A percentile compares a stretch with the other conserved stretches of the same genome.
phyloP scores from a whole-genome alignment of 2,888 invertebrate genomes.

The Monochamus alternatus region DNA sequence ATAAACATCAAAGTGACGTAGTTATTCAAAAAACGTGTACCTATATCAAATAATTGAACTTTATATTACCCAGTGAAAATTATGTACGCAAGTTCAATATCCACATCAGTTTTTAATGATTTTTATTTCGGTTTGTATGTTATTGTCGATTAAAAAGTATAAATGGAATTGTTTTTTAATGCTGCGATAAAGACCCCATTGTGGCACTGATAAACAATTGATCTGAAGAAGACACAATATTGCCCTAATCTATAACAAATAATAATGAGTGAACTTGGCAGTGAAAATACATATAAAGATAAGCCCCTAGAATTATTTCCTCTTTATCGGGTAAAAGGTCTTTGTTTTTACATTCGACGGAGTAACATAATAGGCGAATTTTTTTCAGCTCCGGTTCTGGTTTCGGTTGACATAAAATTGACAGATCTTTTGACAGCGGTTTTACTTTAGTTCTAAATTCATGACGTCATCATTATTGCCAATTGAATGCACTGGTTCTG shows the following conservation, averaged over 20 bases:
- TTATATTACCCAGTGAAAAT: too few relatives aligned
- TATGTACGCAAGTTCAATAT: too few relatives aligned
- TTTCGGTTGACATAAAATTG: too few relatives aligned
- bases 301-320: conserved; percentile 1
- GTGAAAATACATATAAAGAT: conserved; percentile 24
- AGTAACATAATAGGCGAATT: not conserved
- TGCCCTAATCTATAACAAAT: conserved; percentile 13
- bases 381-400: too few relatives aligned
- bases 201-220: conserved; percentile 1
- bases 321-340: not conserved
- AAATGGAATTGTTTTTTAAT: conserved; percentile 16
- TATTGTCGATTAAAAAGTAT: not conserved
- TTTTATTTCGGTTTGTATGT: not conserved
- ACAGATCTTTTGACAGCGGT: too few relatives aligned
- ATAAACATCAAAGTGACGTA: too few relatives aligned
- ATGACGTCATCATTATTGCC: too few relatives aligned
- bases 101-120: not conserved
- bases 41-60: too few relatives aligned
- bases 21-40: too few relatives aligned
- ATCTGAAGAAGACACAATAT: conserved; percentile 26
- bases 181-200: too few relatives aligned
- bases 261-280: conserved; percentile 25
- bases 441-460: too few relatives aligned
- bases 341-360: not conserved
- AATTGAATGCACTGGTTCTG: too few relatives aligned